Evolutionary conservation across 2,888 invertebrate genomes (phyloP), one percentile per base, ranked within the genome.

Genomic region (Thecophora atra): DNA sequence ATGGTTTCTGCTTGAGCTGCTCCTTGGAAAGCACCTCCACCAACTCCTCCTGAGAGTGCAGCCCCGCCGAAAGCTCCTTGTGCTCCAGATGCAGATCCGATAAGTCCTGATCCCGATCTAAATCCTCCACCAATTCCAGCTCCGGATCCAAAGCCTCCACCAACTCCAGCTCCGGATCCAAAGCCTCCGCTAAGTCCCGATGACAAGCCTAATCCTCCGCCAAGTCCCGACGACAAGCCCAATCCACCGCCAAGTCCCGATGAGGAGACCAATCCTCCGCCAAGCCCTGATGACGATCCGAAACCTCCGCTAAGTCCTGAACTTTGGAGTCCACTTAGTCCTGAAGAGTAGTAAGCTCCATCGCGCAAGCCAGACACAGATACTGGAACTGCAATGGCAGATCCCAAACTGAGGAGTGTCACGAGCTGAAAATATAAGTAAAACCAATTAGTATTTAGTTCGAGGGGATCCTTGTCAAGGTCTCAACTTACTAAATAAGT

Each of bases 401-500:
- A 74, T 11, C 78, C 71, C 19, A 77, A 66, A 28, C 77, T 78
- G 28, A 76, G 51, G 21, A 78, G 70, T 15, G 77, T 77, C 26
- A 82, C 67, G 73, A 75, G 80, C 83, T 83, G 71, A 7, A 71
- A 74, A 37, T 19, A 21, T 1, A 5, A 54, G 7, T 30, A 17
- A n/a, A 17, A 63, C 30, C 7, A 47, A 64, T 28, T 8, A 65
- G 11, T 21, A 26, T 24, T 47, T 19, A 8, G 19, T 15, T 8
- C 15, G 17, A 4, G 56, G 56, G 26, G 11, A 8, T 68, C 21
- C 42, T 2, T 37, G 37, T 7, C 15, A 52, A 37, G 17, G n/a
- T 0, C 7, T n/a, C 2, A n/a, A 71, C 81, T 78, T 78, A 83
- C 83, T 79, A 81, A 65, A 72, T 81, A 76, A 76, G 78, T 70